phyloP scores from a whole-genome alignment of 2,888 invertebrate species.

The Hypomecis atomaria region DNA sequence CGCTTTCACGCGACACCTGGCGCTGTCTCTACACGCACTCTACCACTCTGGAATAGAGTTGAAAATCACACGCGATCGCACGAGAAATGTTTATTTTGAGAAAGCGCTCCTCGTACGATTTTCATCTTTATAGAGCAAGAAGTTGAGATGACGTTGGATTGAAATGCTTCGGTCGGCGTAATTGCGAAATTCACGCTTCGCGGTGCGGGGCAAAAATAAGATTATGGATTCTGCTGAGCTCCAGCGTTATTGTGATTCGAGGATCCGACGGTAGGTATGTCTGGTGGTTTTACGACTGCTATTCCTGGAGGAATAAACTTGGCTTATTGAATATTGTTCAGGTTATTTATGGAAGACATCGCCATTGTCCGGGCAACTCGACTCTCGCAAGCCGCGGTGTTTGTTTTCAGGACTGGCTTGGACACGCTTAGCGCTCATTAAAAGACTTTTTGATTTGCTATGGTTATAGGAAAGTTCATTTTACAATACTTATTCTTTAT shows the following conservation, averaged over 20 bases:
- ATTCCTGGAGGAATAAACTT: constrained; percentile 83
- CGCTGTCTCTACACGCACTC: constrained; percentile 62
- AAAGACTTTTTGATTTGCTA: constrained; percentile 6
- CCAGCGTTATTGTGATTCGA: constrained; percentile 84
- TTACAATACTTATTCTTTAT: too few relatives aligned
- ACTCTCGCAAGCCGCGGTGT: constrained; percentile 57
- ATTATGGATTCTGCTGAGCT: constrained; percentile 85
- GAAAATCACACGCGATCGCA: constrained; percentile 80
- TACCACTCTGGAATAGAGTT: constrained; percentile 81
- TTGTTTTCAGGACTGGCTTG: constrained; percentile 52
- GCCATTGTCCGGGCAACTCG: constrained; percentile 68
- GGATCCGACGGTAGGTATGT: constrained; percentile 84
- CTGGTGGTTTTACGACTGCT: constrained; percentile 80
- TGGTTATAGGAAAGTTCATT: too few relatives aligned
- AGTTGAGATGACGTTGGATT: constrained; percentile 65
- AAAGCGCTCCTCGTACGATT: constrained; percentile 59
- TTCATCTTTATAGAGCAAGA: constrained; percentile 57
- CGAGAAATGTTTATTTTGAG: constrained; percentile 83
- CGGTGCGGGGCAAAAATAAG: constrained; percentile 85
- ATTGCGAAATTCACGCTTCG: constrained; percentile 85
- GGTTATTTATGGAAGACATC: constrained; percentile 81
- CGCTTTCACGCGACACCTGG: constrained; percentile 72
- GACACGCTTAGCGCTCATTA: constrained; percentile 18
- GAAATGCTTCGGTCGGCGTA: constrained; percentile 62
- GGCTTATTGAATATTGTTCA: constrained; percentile 82